Evolutionary conservation across 2,797 vertebrate genomes (phyloP).

Genomic region (Otolemur crassicaudatus): DNA sequence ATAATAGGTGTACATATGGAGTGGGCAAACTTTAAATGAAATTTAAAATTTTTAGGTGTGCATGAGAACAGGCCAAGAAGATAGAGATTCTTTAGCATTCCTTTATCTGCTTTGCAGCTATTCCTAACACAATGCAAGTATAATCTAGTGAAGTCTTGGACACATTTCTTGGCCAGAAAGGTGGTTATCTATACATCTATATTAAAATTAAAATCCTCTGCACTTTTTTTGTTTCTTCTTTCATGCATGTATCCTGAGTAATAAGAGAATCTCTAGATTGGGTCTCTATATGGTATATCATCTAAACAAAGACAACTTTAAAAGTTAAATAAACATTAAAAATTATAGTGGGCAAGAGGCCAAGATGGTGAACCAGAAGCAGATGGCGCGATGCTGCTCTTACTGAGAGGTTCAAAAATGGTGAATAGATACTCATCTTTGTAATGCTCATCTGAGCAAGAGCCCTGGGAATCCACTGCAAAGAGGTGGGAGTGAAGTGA

Average conservation of each 20-base stretch:
- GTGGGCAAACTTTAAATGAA: not conserved
- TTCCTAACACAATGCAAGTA: not conserved
- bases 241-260: not conserved
- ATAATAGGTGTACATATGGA: not conserved
- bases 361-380: no score
- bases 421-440: no score
- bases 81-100: not conserved
- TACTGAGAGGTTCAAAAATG: no score
- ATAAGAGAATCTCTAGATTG: not conserved
- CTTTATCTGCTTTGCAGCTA: not conserved
- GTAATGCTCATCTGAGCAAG: no score
- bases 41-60: not conserved
- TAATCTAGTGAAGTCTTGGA: not conserved
- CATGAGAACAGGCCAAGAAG: not conserved
- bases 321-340: not conserved
- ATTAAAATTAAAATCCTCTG: not conserved
- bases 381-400: no score
- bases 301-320: not conserved
- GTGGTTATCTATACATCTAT: not conserved
- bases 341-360: not conserved
- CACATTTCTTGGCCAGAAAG: not conserved
- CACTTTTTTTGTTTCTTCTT: not conserved
- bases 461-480: no score
- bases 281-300: not conserved
- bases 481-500: no score